Conservation (phyloP, 2,797 vertebrate species). For the Pelodytes ibericus region DNA sequence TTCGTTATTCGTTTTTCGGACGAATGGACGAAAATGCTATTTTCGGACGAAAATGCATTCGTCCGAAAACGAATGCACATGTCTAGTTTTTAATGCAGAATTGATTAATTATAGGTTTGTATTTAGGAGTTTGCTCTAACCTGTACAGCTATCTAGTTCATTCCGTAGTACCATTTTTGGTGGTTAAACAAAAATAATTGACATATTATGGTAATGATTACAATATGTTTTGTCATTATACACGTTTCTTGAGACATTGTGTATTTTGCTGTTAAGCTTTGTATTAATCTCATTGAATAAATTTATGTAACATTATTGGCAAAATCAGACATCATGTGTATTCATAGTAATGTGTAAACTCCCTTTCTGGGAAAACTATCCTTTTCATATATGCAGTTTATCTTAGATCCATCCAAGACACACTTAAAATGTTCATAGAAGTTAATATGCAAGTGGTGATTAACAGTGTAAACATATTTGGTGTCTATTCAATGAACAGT, state of each 20-base stretch:
- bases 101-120: too few relatives aligned
- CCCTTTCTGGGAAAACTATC: constrained; percentile 37
- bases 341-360: constrained; percentile 4
- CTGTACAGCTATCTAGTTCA: too few relatives aligned
- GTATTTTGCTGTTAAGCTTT: constrained; percentile 17
- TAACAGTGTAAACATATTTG: constrained; percentile 29
- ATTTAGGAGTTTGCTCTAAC: too few relatives aligned
- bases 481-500: too few relatives aligned
- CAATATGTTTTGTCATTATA: constrained; percentile 7
- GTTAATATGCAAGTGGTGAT: constrained; percentile 27
- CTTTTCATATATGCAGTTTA: constrained; percentile 22
- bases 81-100: too few relatives aligned
- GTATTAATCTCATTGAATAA: constrained; percentile 4
- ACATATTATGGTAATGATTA: background rate
- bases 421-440: constrained; percentile 33
- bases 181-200: constrained; percentile 2
- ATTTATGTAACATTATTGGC: constrained; percentile 24
- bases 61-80: too few relatives aligned
- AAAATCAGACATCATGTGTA: background rate
- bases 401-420: constrained; percentile 12
- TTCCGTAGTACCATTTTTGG: too few relatives aligned
- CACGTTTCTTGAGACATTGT: background rate
- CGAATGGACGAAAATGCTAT: too few relatives aligned
- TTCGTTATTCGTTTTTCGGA: too few relatives aligned
- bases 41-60: too few relatives aligned